A percentile compares a stretch with the other conserved stretches of the same genome.
These are phyloP conservation scores for Lindbergichthys nudifrons DNA, from an alignment of 2,797 vertebrate species.

Conservation along the genomic window DNA sequence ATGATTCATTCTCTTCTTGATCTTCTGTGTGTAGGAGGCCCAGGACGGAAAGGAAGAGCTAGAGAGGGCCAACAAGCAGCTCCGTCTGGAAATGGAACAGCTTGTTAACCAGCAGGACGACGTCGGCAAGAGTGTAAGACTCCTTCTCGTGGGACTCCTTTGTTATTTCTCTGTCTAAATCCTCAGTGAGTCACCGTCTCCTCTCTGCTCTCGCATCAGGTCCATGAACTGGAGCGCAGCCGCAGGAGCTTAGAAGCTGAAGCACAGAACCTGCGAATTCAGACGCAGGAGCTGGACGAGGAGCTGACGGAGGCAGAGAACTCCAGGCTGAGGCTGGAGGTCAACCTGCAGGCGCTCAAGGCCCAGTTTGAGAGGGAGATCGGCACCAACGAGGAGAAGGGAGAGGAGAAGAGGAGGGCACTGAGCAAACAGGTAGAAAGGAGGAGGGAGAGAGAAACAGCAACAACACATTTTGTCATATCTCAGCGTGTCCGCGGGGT, in stretches of 20 bases:
- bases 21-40: constrained; percentile 77
- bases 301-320: constrained; percentile 91
- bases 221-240: constrained; percentile 92
- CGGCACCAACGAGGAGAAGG: constrained; percentile 89
- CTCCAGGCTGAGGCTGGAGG: constrained; percentile 91
- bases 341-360: constrained; percentile 92
- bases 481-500: too few relatives aligned
- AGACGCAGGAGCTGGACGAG: constrained; percentile 93
- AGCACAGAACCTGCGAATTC: constrained; percentile 86
- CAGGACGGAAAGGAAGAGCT: constrained; percentile 89
- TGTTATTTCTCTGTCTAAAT: constrained; percentile 18
- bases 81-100: constrained; percentile 91
- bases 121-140: constrained; percentile 91
- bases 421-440: constrained; percentile 90
- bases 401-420: constrained; percentile 90
- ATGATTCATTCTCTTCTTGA: constrained; percentile 10
- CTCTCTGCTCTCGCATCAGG: constrained; percentile 73
- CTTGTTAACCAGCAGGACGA: constrained; percentile 94
- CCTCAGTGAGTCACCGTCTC: constrained; percentile 4
- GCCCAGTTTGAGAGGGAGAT: constrained; percentile 93
- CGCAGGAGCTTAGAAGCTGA: constrained; percentile 88
- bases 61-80: constrained; percentile 90
- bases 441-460: not conserved
- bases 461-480: too few relatives aligned
- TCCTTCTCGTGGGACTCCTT: not conserved